phyloP scores from a whole-genome alignment of 2,797 vertebrate species.

The Enteromius fasciolatus region DNA sequence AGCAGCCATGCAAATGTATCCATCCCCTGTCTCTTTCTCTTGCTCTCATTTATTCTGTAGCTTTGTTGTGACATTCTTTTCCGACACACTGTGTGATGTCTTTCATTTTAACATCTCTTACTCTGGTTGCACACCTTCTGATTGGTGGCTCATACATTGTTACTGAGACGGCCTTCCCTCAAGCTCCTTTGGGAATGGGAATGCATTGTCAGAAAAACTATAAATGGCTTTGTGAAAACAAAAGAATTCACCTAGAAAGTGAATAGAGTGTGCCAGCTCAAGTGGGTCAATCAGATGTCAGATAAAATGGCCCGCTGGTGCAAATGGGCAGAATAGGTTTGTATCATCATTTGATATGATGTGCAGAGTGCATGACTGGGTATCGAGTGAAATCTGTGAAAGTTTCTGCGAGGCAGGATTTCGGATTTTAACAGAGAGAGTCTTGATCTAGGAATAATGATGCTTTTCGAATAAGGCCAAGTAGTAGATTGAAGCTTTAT shows the following conservation, averaged over 20 bases:
- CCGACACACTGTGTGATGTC: slow-evolving; percentile 49
- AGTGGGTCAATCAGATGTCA: slow-evolving; percentile 27
- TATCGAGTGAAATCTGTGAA: slow-evolving; percentile 2
- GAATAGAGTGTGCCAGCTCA: background rate
- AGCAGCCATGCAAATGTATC: slow-evolving; percentile 55
- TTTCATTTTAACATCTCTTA: slow-evolving; percentile 50
- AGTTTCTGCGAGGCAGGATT: slow-evolving; percentile 16
- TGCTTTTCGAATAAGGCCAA: background rate
- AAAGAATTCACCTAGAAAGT: background rate
- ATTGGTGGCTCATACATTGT: slow-evolving; percentile 67
- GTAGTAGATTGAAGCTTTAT: slow-evolving; percentile 1
- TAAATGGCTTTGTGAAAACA: slow-evolving; percentile 25
- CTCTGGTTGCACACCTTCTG: slow-evolving; percentile 57
- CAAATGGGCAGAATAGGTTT: background rate
- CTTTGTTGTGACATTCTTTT: slow-evolving; percentile 60
- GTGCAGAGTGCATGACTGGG: background rate
- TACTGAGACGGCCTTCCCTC: slow-evolving; percentile 55
- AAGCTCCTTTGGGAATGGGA: slow-evolving; percentile 3
- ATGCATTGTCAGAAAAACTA: slow-evolving; percentile 14
- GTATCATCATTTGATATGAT: background rate
- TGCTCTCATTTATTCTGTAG: slow-evolving; percentile 52
- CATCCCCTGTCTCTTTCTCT: slow-evolving; percentile 22
- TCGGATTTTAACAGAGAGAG: slow-evolving; percentile 10
- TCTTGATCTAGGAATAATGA: slow-evolving; percentile 13
- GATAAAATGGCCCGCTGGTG: background rate